Base-by-base conservation (phyloP, 2,888 invertebrate genomes). In the Caenorhabditis sulstoni region DNA sequence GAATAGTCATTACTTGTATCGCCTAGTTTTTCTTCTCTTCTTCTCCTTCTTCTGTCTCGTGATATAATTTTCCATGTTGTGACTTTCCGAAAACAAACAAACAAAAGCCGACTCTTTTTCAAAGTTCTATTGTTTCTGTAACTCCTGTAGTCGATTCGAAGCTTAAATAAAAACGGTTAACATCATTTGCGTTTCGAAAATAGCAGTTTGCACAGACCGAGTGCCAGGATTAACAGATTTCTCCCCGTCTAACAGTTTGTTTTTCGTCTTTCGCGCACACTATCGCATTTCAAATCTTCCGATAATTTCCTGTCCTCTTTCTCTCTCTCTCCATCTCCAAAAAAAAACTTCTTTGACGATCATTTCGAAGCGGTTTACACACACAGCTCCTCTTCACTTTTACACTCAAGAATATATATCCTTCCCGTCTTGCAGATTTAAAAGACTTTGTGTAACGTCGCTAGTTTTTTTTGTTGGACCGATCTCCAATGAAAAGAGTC, bases 1-100 rank as follows among this genome's bases (percentile, higher is more conserved):
- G 57, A 73, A 73, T 50, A 64, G 73, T 73, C 73, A 73, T 73
- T 71, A 73, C 73, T 73, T 73, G 73, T 73, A 73, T 39, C 62
- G 57, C 58, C 64, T 73, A 73, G 73, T 73, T 62, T 71, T 71
- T 70, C 50, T 64, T n/a, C n/a, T n/a, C n/a, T n/a, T n/a, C n/a
- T n/a, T n/a, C n/a, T n/a, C n/a, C n/a, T 50, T 22, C 8, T 35
- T 14, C 55, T 62, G 57, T 73, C 64, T 64, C 73, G 73, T 73
- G 73, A 73, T 73, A 73, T 50, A 41, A n/a, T 55, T 58, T 50
- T 52, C 64, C 47, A 73, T 73, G 73, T 73, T 73, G 73, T 73
- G 73, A 73, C 55, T 62, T 52, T 67, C 18, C 29, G 7, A 29
- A 7, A 29, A 29, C 7, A 29, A n/a, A n/a, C n/a, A n/a, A n/a